Evolutionary conservation across 2,797 vertebrate genomes (phyloP).

Genomic region (Psittacula derbiana): DNA sequence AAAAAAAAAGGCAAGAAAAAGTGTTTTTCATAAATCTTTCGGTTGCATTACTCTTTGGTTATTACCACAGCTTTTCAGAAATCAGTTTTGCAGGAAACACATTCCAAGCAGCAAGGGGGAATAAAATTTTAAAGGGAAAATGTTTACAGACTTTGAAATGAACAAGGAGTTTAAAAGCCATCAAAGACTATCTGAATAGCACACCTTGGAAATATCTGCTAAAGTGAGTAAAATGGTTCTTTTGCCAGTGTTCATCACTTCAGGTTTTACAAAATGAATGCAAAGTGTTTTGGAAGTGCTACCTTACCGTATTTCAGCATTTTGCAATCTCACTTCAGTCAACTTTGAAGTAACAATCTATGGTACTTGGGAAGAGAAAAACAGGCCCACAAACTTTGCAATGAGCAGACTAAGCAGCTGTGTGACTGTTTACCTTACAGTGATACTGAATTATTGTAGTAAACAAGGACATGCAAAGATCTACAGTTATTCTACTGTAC

Average conservation of each 20-base stretch:
- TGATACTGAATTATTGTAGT: too few relatives aligned
- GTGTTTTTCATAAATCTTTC: background rate
- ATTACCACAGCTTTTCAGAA: background rate
- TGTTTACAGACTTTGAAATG: background rate
- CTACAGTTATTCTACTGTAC: background rate
- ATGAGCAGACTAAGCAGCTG: background rate
- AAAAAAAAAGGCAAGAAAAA: background rate
- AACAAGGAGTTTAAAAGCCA: background rate
- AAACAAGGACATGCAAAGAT: background rate
- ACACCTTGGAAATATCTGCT: background rate
- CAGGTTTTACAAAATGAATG: background rate
- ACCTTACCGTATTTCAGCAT: background rate
- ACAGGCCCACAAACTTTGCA: background rate
- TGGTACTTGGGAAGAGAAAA: background rate
- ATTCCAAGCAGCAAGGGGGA: background rate
- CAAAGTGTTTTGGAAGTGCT: background rate
- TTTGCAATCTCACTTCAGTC: background rate
- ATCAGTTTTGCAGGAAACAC: background rate
- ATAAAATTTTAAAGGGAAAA: background rate
- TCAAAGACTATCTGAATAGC: background rate
- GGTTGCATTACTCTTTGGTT: background rate
- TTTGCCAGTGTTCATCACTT: background rate
- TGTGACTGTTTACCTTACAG: background rate
- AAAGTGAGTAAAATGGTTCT: background rate
- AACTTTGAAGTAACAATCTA: background rate